Evolutionary conservation across 2,797 vertebrate species (phyloP), one percentile per base, ranked within the genome.

Genomic region (Myotis daubentonii): DNA sequence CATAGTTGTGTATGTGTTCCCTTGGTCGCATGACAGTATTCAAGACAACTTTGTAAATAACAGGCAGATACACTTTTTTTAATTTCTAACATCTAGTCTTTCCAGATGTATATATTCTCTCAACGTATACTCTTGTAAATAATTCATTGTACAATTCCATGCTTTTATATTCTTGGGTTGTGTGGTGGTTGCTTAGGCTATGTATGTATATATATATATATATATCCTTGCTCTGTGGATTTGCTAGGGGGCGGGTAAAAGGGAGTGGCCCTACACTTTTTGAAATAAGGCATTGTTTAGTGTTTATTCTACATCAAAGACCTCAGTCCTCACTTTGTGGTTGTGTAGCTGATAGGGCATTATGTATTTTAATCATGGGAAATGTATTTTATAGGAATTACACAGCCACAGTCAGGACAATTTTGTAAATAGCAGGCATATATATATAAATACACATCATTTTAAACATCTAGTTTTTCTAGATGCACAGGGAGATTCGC

Each of bases 11-110:
- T 96, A 87, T 97, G 53, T 89, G 96, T 96, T 96, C 96, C 89
- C 33, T 80, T 92, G 66, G 72, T 95, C 96, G 96, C 97, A 96
- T 97, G 96, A 97, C 97, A 97, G 22, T 93, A 95, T 96, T 97
- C 96, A 97, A 97, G 96, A 97, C 96, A 97, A 92, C 57, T 74
- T 92, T 97, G 96, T 97, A 97, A 91, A 97, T 95, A 97, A 49
- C 92, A 82, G 49, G 71, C 47, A 85, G 91, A 70, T 51, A 38
- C 0, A 72, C 19, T 60, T 91, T 60, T 91, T 79, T 55, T 75
- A 71, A 86, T 74, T 89, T 92, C 41, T 76, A 89, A 71, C 89
- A 91, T 95, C 89, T 96, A 89, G 91, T 68, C 4, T 78, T 87
- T 89, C 89, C 94, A 91, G 84, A 79, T 95, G 83, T 66, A 74